These are phyloP conservation scores for Brenthis daphne DNA, from an alignment of 2,888 invertebrate species.

Conservation along the genomic window DNA sequence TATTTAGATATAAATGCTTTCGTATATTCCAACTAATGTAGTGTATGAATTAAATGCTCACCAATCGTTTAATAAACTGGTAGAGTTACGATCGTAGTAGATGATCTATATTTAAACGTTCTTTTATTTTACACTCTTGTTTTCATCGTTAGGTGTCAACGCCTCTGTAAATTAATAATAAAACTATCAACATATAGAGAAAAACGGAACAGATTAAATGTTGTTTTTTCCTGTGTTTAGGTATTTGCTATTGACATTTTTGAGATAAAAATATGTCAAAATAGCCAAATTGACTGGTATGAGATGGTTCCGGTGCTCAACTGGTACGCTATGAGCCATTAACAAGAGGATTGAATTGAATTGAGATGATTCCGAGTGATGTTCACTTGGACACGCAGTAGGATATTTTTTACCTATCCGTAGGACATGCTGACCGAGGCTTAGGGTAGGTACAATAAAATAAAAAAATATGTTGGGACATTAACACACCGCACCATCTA, in stretches of 20 bases:
- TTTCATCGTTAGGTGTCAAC: constrained; percentile 4
- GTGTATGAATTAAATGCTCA: not conserved
- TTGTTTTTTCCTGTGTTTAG: constrained; percentile 13
- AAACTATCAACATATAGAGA: constrained; percentile 3
- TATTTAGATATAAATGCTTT: not conserved
- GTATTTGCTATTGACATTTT: not conserved
- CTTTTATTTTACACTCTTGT: constrained; percentile 6
- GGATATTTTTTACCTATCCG: too few relatives aligned
- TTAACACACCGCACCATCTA: too few relatives aligned
- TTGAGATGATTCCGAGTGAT: too few relatives aligned
- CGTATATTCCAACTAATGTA: not conserved
- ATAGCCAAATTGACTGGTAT: too few relatives aligned
- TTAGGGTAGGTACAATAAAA: too few relatives aligned
- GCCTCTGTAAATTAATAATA: constrained; percentile 11
- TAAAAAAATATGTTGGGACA: too few relatives aligned
- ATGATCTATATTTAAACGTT: constrained; percentile 13
- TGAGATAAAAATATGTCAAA: too few relatives aligned
- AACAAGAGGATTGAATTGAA: too few relatives aligned
- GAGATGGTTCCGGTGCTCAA: too few relatives aligned
- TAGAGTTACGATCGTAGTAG: not conserved
- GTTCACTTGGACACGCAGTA: too few relatives aligned
- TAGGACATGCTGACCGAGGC: too few relatives aligned
- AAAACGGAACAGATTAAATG: not conserved
- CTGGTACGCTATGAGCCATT: too few relatives aligned
- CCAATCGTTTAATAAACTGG: constrained; percentile 3